phyloP scores from a whole-genome alignment of 2,888 invertebrate species.

The Andrena flavipes region DNA sequence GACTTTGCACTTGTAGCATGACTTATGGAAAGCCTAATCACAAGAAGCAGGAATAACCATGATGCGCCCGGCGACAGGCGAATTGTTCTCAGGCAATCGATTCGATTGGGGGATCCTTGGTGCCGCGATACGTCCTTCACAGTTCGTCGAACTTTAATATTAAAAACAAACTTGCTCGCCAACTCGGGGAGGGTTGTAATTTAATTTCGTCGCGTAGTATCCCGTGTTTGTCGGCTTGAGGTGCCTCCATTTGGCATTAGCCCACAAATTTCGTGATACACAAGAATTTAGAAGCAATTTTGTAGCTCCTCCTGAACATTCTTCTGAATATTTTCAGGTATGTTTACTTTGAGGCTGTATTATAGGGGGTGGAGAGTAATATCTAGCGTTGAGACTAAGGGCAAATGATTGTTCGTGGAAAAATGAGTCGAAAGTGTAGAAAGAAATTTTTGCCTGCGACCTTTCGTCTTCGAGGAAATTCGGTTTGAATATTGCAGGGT shows the following conservation, averaged over 20 bases:
- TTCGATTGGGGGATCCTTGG: conserved; percentile 48
- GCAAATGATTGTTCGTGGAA: not conserved
- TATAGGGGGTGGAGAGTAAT: not conserved
- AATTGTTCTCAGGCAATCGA: conserved; percentile 39
- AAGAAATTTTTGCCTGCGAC: not conserved
- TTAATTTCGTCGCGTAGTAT: not conserved
- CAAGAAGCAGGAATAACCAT: conserved; percentile 81
- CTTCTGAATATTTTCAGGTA: not conserved
- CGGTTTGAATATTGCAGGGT: not conserved
- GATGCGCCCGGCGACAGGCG: conserved; percentile 45
- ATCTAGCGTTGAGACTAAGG: not conserved
- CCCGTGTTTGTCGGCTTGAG: conserved; percentile 3
- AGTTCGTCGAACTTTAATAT: conserved; percentile 18
- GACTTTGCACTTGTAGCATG: conserved; percentile 95
- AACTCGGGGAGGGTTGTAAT: not conserved
- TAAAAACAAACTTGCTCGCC: not conserved
- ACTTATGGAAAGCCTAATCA: conserved; percentile 93
- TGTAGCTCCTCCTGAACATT: not conserved
- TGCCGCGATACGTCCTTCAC: conserved; percentile 53
- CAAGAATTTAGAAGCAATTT: not conserved
- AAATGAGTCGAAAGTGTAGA: not conserved
- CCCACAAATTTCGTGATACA: not conserved
- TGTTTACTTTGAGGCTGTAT: not conserved
- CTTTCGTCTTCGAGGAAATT: not conserved
- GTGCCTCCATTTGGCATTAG: conserved; percentile 42